Base-by-base conservation (phyloP, 2,797 vertebrate genomes). In the Rhynchotus rufescens region DNA sequence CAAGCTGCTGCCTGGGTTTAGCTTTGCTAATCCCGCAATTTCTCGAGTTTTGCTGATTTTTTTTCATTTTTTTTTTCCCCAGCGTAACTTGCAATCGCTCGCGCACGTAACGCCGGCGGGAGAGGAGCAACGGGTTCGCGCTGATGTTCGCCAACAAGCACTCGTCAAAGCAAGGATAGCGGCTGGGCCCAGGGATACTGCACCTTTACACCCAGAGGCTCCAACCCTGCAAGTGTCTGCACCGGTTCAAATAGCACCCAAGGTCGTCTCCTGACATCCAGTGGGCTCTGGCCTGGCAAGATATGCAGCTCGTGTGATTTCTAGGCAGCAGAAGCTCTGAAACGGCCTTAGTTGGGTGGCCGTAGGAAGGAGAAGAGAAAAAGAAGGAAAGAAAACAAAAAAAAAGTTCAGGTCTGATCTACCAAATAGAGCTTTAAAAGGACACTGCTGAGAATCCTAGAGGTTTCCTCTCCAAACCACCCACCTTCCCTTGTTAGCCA, bases 321-420 rank as follows among this genome's bases (percentile, higher is more conserved):
- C 96, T 93, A 83, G 94, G 95, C 94, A 95, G 95, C 94, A 97
- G 95, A 95, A 95, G 95, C 96, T 97, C 97, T 95, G 94, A 68
- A 83, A 87, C 83, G 88, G 93, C 94, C 51, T 78, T 59, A 78
- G 94, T 92, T 92, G 92, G 86, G 89, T 78, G 75, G 71, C 86
- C 26, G 2, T 81, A 51, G 80, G 79, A 13, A 23, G 12, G 23
- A 49, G 47, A 49, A 49, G 12, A 36, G 22, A 49, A 47, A 47
- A 20, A 47, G 21, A 47, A 47, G 20, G 21, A 49, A 49, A 22
- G 22, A 44, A 19, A 22, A 23, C 21, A 49, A 25, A 49, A 30
- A 78, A 92, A 60, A 75, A 52, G 52, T 80, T 38, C 36, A 85
- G 77, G 80, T 66, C 72, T 87, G 49, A 86, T 68, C 62, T 88